phyloP scores from a whole-genome alignment of 2,888 invertebrate genomes.

The Itoplectis maculator region DNA sequence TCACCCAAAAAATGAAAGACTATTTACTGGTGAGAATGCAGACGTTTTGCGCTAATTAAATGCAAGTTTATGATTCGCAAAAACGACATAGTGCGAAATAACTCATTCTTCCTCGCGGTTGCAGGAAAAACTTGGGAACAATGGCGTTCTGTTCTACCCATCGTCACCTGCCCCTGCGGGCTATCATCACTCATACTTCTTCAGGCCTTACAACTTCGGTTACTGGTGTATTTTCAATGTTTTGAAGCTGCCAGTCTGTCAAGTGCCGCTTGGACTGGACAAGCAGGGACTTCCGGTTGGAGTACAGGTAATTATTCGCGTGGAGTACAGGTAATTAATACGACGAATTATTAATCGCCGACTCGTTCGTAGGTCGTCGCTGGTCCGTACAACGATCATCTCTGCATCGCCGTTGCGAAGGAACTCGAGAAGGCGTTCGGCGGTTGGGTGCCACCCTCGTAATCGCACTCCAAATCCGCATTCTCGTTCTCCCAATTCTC shows the following conservation, averaged over 20 bases:
- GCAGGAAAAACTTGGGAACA: conserved; percentile 89
- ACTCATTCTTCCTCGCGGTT: conserved; percentile 67
- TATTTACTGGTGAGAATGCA: conserved; percentile 86
- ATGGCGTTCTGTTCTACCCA: conserved; percentile 94
- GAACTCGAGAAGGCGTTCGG: conserved; percentile 90
- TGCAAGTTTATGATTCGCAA: background rate
- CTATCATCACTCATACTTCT: conserved; percentile 92
- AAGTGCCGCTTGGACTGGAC: conserved; percentile 93
- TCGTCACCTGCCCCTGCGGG: conserved; percentile 92
- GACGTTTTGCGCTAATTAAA: background rate
- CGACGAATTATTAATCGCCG: no score
- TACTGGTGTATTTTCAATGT: conserved; percentile 95
- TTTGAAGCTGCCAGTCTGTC: conserved; percentile 92
- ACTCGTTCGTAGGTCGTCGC: conserved; percentile 86
- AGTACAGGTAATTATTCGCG: conserved; percentile 86
- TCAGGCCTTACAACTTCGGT: conserved; percentile 93
- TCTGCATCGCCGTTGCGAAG: conserved; percentile 90
- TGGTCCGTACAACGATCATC: conserved; percentile 89
- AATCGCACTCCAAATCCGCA: conserved; percentile 36
- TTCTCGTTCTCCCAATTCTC: background rate
- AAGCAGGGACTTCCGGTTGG: conserved; percentile 91
- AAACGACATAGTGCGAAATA: no score
- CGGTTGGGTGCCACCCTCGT: conserved; percentile 89
- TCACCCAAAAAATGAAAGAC: conserved; percentile 87
- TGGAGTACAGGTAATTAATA: conserved; percentile 88